Base-by-base conservation (phyloP, 2,888 invertebrate genomes). In the Watsonalla binaria region DNA sequence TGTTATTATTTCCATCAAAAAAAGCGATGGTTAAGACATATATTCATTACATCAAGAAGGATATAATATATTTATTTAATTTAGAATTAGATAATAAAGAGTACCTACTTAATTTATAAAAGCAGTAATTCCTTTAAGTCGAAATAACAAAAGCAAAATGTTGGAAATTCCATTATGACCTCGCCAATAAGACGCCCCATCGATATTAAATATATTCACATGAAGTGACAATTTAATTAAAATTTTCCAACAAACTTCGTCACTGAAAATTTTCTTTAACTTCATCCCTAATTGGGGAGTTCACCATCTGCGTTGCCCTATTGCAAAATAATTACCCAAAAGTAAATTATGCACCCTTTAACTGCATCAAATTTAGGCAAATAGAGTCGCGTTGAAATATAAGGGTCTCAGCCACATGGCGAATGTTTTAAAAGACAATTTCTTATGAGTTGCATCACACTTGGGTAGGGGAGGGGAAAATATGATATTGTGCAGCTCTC, bases 321-420 rank as follows among this genome's bases (percentile, higher is more conserved):
- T 88, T 81, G 83, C 82, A 80, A 86, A 83, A 89, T 90, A 90
- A 90, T 90, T 89, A 87, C 78, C 78, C 63, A 62, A 79, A 84
- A 84, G 82, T 82, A 87, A 89, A 81, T 90, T 90, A 90, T 90
- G 90, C 90, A 90, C 90, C 90, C 90, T 84, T 84, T 86, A 77
- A 84, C 80, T 85, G 84, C 83, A 86, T 83, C 78, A 78, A 86
- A 88, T 88, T 88, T 87, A 70, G 68, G 74, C 80, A 84, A 86
- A 87, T 87, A 86, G 77, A 81, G 76, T 73, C 72, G 69, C 69
- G 74, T 83, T 83, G 80, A 82, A 83, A 83, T 80, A 76, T 82
- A 80, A 75, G 80, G 82, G 76, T 72, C 71, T 62, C 71, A 65
- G 79, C 82, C 89, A 89, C 85, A 84, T 88, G 89, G 86, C 77